These are phyloP conservation scores for Ariolimax columbianus DNA, from an alignment of 2,888 invertebrate species.

Conservation along the genomic window DNA sequence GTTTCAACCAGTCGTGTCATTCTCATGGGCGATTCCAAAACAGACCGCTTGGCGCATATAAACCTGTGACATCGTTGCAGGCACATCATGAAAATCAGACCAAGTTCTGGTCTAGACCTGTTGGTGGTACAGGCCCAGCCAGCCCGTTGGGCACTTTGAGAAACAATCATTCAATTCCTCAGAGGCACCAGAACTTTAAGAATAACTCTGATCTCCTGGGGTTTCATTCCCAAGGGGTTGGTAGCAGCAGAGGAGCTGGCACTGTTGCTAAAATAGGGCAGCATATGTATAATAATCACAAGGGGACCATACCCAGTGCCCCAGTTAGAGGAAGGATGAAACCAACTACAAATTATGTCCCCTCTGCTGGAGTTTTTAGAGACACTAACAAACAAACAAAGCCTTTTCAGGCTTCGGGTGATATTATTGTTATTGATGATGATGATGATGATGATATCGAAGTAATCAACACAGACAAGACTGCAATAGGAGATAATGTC, in stretches of 20 bases:
- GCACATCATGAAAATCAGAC: background rate
- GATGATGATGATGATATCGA: slow-evolving; percentile 9
- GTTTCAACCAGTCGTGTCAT: background rate
- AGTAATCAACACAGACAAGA: background rate
- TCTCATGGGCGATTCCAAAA: background rate
- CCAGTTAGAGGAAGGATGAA: background rate
- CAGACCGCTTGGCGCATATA: background rate
- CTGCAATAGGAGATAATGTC: background rate
- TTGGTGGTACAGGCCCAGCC: background rate
- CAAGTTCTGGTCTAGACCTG: background rate
- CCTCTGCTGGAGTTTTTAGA: background rate
- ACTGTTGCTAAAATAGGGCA: background rate
- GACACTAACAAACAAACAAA: background rate
- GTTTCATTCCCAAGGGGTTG: background rate
- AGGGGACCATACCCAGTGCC: background rate
- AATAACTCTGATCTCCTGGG: background rate
- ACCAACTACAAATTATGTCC: background rate
- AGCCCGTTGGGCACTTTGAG: background rate
- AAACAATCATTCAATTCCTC: background rate
- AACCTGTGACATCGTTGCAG: background rate
- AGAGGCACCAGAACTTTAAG: background rate
- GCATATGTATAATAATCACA: background rate
- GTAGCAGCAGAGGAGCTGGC: background rate
- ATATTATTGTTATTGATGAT: slow-evolving; percentile 33
- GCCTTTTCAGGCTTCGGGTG: background rate